Conservation (phyloP, 2,888 invertebrate genomes). For the Amblyjoppa fuscipennis region DNA sequence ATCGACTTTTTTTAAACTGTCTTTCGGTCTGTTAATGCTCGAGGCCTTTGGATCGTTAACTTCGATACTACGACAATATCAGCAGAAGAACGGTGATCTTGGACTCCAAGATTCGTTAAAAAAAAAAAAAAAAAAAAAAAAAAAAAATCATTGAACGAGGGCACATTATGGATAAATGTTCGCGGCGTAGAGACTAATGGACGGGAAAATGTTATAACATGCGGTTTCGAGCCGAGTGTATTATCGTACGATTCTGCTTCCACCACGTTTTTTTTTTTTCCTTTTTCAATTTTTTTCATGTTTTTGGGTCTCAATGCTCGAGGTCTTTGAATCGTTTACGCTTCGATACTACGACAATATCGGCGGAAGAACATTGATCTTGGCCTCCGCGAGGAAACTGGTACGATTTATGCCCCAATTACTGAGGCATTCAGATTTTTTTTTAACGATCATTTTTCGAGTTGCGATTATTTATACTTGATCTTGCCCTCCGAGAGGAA, state of each 20-base stretch:
- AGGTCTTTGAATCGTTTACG: constrained; percentile 6
- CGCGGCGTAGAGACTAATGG: too few relatives aligned
- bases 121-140: too few relatives aligned
- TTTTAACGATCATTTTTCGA: background rate
- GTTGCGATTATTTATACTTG: background rate
- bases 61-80: too few relatives aligned
- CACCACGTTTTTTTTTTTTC: background rate
- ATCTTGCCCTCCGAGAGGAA: background rate
- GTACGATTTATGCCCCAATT: constrained; percentile 1
- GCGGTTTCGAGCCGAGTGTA: too few relatives aligned
- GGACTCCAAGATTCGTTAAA: too few relatives aligned
- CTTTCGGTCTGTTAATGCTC: too few relatives aligned
- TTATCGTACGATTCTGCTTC: background rate
- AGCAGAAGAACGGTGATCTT: too few relatives aligned
- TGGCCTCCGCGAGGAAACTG: constrained; percentile 48
- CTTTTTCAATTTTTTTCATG: background rate
- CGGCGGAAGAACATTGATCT: constrained; percentile 56
- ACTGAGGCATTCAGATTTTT: background rate
- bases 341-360: constrained; percentile 25
- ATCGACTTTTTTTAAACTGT: too few relatives aligned
- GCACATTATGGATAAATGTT: too few relatives aligned
- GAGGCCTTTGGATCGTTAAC: too few relatives aligned
- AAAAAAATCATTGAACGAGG: too few relatives aligned
- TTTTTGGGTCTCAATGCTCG: background rate
- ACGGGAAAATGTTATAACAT: too few relatives aligned